Conservation (phyloP, 2,888 invertebrate genomes). For the Dorcus hopei region DNA sequence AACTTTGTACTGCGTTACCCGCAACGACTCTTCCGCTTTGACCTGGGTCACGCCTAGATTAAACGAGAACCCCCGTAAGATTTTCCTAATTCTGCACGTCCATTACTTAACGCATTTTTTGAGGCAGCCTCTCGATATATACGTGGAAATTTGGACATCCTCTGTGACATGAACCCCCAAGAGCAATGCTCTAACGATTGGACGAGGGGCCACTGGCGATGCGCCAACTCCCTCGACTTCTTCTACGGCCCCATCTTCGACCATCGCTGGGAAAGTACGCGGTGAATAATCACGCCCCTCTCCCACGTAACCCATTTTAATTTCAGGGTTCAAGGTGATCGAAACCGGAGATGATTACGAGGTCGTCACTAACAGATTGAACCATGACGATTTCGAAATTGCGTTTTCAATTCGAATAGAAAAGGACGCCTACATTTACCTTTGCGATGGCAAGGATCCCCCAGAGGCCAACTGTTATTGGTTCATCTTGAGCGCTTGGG, state of each 20-base stretch:
- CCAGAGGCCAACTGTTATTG: background rate
- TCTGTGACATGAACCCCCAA: background rate
- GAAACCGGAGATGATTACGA: background rate
- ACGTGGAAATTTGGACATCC: background rate
- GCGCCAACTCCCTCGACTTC: background rate
- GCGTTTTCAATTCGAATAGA: background rate
- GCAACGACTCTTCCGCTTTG: background rate
- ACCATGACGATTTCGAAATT: background rate
- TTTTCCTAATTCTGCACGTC: background rate
- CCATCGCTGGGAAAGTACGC: background rate
- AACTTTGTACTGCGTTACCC: background rate
- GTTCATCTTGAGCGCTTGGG: background rate
- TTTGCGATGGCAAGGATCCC: background rate
- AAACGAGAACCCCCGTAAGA: background rate
- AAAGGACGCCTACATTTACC: background rate
- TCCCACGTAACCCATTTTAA: background rate
- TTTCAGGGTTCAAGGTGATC: background rate
- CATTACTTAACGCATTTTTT: background rate
- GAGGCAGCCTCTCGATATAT: too few species aligned
- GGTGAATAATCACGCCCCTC: background rate
- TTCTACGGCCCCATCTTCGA: background rate
- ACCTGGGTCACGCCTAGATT: background rate
- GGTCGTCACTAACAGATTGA: background rate
- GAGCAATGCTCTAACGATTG: background rate
- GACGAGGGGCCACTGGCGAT: background rate